Evolutionary conservation across 2,888 invertebrate species (phyloP).

Genomic region (Diabrotica balteata): DNA sequence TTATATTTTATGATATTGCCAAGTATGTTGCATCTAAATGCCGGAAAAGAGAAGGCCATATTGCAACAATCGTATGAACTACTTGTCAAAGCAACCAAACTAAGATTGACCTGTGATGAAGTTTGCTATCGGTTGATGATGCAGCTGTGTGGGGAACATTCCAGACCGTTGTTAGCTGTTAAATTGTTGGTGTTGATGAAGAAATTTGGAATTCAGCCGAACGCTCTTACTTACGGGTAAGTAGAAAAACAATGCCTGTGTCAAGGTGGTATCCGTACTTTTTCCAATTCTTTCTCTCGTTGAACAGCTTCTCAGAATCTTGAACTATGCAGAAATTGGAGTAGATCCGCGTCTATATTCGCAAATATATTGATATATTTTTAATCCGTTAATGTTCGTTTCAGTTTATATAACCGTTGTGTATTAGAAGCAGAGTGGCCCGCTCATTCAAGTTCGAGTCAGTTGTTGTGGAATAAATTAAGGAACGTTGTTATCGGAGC

Average conservation of each 20-base stretch:
- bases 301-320: too few relatives aligned
- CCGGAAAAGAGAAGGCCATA: slow-evolving; percentile 78
- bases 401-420: slow-evolving; percentile 71
- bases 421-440: slow-evolving; percentile 97
- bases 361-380: too few relatives aligned
- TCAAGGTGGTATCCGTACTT: background rate
- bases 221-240: slow-evolving; percentile 96
- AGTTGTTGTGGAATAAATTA: slow-evolving; percentile 91
- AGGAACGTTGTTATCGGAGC: slow-evolving; percentile 91
- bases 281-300: too few relatives aligned
- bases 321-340: too few relatives aligned
- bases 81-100: slow-evolving; percentile 84
- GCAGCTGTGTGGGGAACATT: slow-evolving; percentile 96
- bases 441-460: slow-evolving; percentile 71
- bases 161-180: slow-evolving; percentile 92
- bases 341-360: too few relatives aligned
- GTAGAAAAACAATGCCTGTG: slow-evolving; percentile 32
- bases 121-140: slow-evolving; percentile 98
- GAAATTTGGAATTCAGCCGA: slow-evolving; percentile 90
- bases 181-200: slow-evolving; percentile 92
- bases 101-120: slow-evolving; percentile 90
- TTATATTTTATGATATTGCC: slow-evolving; percentile 95
- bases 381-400: slow-evolving; percentile 18
- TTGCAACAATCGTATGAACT: slow-evolving; percentile 85
- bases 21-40: slow-evolving; percentile 75